These are phyloP conservation scores for Dryobates pubescens DNA, from an alignment of 2,797 vertebrate genomes.

Conservation along the genomic window DNA sequence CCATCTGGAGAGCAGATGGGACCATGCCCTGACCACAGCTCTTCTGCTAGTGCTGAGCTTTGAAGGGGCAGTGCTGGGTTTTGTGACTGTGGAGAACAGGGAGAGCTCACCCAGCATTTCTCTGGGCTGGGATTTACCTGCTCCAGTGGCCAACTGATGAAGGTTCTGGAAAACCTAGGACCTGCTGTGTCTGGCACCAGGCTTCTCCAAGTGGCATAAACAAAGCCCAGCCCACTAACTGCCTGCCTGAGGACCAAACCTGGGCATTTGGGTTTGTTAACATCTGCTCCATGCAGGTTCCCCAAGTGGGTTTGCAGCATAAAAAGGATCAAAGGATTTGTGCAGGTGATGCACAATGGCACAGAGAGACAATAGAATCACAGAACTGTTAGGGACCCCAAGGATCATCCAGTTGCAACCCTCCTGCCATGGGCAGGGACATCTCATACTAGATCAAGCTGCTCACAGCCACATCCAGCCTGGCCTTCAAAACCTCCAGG, in stretches of 20 bases:
- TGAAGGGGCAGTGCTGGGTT: neutral
- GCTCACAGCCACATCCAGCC: no score
- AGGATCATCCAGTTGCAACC: no score
- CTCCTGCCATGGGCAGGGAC: no score
- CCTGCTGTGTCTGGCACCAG: neutral
- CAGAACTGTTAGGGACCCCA: no score
- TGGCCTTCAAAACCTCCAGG: no score
- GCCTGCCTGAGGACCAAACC: neutral
- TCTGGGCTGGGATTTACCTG: neutral
- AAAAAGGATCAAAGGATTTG: neutral
- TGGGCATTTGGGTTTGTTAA: neutral
- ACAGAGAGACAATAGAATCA: neutral
- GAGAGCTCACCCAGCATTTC: neutral
- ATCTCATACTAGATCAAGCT: no score
- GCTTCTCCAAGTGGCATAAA: neutral
- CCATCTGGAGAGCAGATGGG: neutral
- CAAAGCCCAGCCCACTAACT: neutral
- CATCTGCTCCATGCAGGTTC: neutral
- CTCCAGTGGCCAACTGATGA: neutral
- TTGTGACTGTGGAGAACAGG: neutral
- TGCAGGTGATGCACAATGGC: neutral
- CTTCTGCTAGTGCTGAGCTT: neutral
- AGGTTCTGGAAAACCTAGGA: neutral
- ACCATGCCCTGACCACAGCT: neutral
- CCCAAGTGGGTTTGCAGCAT: neutral